A percentile compares a stretch with the other conserved stretches of the same genome.
These are phyloP conservation scores for Enteromius mattozi DNA, from an alignment of 2,797 vertebrate genomes.

Conservation along the genomic window DNA sequence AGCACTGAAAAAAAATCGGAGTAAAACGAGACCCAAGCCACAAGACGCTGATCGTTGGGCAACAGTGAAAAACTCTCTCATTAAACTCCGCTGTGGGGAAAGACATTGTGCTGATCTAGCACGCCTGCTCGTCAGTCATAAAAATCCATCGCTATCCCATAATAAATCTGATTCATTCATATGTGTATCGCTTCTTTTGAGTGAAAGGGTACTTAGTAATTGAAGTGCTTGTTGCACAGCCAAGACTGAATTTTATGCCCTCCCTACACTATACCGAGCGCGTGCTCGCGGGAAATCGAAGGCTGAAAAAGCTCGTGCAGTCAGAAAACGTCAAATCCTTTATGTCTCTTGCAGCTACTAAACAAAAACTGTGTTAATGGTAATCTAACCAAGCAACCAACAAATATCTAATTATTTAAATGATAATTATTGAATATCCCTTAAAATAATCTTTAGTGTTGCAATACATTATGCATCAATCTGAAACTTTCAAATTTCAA, in stretches of 20 bases:
- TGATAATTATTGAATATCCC: neutral
- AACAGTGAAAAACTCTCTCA: constrained; percentile 46
- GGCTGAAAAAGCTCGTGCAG: neutral
- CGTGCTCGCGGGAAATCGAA: neutral
- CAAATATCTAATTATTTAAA: neutral
- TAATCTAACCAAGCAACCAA: neutral
- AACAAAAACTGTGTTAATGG: neutral
- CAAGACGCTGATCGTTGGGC: constrained; percentile 49
- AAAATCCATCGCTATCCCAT: constrained; percentile 27
- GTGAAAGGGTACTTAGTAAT: constrained; percentile 38
- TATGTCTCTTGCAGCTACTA: neutral
- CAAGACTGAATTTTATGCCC: constrained; percentile 38
- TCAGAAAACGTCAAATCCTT: neutral
- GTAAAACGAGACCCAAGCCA: constrained; percentile 65
- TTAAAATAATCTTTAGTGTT: neutral
- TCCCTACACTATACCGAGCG: neutral
- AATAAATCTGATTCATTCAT: constrained; percentile 50
- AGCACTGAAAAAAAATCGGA: constrained; percentile 35
- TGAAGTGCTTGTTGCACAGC: constrained; percentile 42
- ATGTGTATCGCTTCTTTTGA: constrained; percentile 28
- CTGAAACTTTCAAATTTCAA: neutral
- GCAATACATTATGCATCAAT: neutral
- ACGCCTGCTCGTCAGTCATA: constrained; percentile 18
- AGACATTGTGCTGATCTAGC: constrained; percentile 53
- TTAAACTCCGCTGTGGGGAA: constrained; percentile 54